Conservation (phyloP, 2,888 invertebrate genomes). For the Cecidostiba fungosa region DNA sequence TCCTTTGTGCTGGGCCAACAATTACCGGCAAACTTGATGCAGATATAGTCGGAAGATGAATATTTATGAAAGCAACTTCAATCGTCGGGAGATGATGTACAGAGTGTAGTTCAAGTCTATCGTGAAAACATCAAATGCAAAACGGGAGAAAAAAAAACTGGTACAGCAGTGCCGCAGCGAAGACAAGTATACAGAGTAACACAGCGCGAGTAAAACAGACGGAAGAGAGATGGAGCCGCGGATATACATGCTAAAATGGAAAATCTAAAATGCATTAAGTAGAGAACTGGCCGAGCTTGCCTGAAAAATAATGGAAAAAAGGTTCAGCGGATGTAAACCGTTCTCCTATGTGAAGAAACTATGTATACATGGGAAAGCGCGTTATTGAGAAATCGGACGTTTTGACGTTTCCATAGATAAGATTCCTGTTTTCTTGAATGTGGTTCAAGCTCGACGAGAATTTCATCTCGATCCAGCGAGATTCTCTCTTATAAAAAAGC, state of each 20-base stretch:
- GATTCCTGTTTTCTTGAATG: conserved; percentile 30
- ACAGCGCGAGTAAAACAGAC: neutral
- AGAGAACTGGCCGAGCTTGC: neutral
- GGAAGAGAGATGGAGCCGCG: neutral
- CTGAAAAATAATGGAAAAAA: conserved; percentile 27
- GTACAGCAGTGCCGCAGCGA: neutral
- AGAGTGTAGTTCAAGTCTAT: neutral
- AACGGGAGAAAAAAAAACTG: neutral
- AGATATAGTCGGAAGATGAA: neutral
- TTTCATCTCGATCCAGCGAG: neutral
- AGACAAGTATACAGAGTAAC: neutral
- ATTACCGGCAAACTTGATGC: neutral
- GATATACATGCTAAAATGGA: conserved; percentile 19
- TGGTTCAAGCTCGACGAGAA: neutral
- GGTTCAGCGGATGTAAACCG: conserved; percentile 14
- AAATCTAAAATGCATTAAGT: conserved; percentile 56
- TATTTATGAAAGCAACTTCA: neutral
- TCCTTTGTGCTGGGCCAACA: neutral
- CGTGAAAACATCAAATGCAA: neutral
- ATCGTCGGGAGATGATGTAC: neutral
- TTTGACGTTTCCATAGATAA: conserved; percentile 24
- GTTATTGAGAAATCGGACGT: conserved; percentile 27
- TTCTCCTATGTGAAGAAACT: neutral
- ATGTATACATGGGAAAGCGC: neutral
- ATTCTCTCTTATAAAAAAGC: neutral